phyloP scores from a whole-genome alignment of 2,888 invertebrate genomes.

The Philhelius pedissequus region DNA sequence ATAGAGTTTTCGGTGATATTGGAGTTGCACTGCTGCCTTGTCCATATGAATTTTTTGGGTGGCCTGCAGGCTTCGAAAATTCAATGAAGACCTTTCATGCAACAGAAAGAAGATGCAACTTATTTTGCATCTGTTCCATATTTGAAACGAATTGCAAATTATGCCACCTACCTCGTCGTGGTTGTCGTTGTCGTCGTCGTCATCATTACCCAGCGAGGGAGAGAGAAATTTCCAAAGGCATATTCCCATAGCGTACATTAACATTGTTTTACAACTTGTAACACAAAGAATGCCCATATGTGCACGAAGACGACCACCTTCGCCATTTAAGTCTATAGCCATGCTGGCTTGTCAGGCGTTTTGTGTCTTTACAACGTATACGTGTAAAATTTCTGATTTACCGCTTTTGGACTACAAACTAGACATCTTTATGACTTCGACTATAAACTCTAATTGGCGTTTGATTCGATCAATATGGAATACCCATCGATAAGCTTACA shows the following conservation, averaged over 20 bases:
- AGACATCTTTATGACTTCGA: constrained; percentile 18
- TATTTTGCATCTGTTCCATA: constrained; percentile 14
- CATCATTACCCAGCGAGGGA: neutral
- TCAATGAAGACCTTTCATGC: constrained; percentile 33
- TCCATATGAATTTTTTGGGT: constrained; percentile 31
- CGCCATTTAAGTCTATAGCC: neutral
- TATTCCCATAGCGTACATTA: constrained; percentile 13
- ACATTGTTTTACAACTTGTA: neutral
- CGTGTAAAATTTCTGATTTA: constrained; percentile 4
- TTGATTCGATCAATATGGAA: constrained; percentile 23
- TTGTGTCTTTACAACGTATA: neutral
- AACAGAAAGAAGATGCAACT: constrained; percentile 11
- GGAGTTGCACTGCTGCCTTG: neutral
- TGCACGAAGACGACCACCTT: neutral
- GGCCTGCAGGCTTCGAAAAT: constrained; percentile 16
- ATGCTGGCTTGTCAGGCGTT: neutral
- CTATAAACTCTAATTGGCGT: constrained; percentile 19
- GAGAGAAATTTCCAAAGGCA: constrained; percentile 1
- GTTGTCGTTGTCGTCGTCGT: neutral
- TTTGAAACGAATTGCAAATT: constrained; percentile 19
- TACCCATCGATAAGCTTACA: neutral
- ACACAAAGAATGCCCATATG: constrained; percentile 9
- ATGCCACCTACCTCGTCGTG: constrained; percentile 39
- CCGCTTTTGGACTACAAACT: constrained; percentile 10
- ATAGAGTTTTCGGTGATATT: neutral